Evolutionary conservation across 2,888 invertebrate species (phyloP).

Genomic region (Archips crataeganus): DNA sequence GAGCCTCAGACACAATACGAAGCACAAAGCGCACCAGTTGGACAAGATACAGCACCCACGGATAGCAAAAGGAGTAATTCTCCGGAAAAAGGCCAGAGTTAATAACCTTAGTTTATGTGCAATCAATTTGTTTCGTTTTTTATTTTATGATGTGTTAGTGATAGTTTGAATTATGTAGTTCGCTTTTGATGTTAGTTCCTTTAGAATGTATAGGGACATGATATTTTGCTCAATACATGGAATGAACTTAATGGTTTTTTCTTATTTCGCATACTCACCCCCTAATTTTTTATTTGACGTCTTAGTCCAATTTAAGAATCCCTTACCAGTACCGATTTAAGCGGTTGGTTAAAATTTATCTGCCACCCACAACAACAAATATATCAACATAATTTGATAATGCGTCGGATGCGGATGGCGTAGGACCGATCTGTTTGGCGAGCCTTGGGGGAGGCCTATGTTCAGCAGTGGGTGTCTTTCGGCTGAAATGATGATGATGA

Average conservation of each 20-base stretch:
- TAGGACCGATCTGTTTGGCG: too few relatives aligned
- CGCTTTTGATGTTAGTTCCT: constrained; percentile 59
- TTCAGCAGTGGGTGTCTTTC: too few relatives aligned
- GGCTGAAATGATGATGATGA: too few relatives aligned
- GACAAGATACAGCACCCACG: constrained; percentile 41
- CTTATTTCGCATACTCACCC: constrained; percentile 40
- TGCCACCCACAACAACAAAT: too few relatives aligned
- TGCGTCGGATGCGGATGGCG: too few relatives aligned
- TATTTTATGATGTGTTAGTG: constrained; percentile 50
- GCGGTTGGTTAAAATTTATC: too few relatives aligned
- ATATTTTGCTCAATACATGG: constrained; percentile 55
- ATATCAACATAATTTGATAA: too few relatives aligned
- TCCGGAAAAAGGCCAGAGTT: constrained; percentile 68
- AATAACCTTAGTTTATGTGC: constrained; percentile 69
- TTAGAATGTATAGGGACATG: constrained; percentile 37
- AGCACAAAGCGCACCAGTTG: constrained; percentile 32
- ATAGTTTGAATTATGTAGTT: constrained; percentile 40
- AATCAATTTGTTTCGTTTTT: constrained; percentile 67
- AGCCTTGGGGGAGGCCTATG: too few relatives aligned
- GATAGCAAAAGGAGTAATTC: constrained; percentile 56
- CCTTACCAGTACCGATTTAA: too few relatives aligned
- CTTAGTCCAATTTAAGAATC: neutral
- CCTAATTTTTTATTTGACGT: too few relatives aligned
- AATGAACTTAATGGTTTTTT: constrained; percentile 38
- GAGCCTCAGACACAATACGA: constrained; percentile 52